Evolutionary conservation across 2,888 invertebrate genomes (phyloP).

Genomic region (Pherbina coryleti): DNA sequence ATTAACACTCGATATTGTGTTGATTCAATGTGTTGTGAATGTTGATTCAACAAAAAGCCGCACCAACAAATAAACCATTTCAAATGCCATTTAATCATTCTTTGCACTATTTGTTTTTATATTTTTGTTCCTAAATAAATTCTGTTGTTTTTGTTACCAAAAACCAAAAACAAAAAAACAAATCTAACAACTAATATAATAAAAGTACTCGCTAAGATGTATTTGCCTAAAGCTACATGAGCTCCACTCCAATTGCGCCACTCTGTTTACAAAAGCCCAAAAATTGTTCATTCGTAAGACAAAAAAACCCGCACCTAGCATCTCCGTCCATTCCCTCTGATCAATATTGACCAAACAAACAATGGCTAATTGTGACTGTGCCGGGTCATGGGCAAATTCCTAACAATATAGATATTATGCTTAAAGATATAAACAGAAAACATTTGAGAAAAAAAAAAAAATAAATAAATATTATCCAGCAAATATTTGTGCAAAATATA

Average conservation of each 20-base stretch:
- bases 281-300: background rate
- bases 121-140: too few species aligned
- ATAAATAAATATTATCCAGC: background rate
- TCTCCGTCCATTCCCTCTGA: too few species aligned
- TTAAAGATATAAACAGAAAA: background rate
- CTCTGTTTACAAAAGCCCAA: background rate
- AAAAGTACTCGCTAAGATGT: background rate
- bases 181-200: too few species aligned
- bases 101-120: background rate
- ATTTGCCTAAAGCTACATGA: background rate
- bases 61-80: background rate
- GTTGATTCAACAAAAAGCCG: too few species aligned
- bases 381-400: too few species aligned
- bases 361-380: too few species aligned
- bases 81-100: conserved; percentile 8
- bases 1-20: background rate
- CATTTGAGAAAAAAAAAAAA: background rate
- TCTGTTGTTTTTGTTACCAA: background rate
- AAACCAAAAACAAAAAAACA: background rate
- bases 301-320: background rate
- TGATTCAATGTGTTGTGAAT: background rate
- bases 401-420: background rate
- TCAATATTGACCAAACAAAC: too few species aligned
- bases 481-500: conserved; percentile 8
- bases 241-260: background rate